A percentile compares a stretch with the other conserved stretches of the same genome.
These are phyloP conservation scores for Sandelia bainsii DNA, from an alignment of 2,797 vertebrate genomes.

Conservation along the genomic window DNA sequence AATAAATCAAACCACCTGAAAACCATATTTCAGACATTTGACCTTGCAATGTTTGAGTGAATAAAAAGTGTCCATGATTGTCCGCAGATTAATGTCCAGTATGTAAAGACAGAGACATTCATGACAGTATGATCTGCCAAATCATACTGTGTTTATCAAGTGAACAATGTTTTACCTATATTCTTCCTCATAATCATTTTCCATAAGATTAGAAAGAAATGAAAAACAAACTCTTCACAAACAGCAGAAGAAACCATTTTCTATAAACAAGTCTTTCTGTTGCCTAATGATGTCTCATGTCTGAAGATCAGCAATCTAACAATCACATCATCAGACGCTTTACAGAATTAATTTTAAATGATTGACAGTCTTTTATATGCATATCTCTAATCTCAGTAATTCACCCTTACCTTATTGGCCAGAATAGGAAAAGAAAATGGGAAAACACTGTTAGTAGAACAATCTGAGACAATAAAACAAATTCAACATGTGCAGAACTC, in stretches of 20 bases:
- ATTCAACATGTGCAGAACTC: conserved; percentile 20
- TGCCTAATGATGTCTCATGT: conserved; percentile 71
- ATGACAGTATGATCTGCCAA: conserved; percentile 24
- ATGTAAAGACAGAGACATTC: background rate
- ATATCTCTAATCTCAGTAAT: conserved; percentile 79
- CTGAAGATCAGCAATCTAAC: conserved; percentile 71
- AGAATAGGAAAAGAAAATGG: conserved; percentile 64
- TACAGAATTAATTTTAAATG: conserved; percentile 85
- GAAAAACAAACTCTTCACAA: conserved; percentile 12
- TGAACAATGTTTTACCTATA: conserved; percentile 21
- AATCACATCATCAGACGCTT: conserved; percentile 74
- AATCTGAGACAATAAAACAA: conserved; percentile 6
- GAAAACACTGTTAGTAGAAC: conserved; percentile 29
- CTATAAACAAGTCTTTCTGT: conserved; percentile 43
- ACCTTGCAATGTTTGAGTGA: background rate
- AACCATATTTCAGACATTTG: conserved; percentile 6
- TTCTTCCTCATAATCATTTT: conserved; percentile 47
- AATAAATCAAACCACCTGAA: background rate
- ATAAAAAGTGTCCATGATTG: background rate
- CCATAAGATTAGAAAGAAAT: conserved; percentile 28
- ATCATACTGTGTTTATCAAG: background rate
- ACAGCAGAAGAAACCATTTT: conserved; percentile 41
- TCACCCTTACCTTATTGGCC: conserved; percentile 67
- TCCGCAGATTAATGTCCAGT: background rate
- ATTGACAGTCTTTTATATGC: conserved; percentile 85